Conservation (phyloP, 2,888 invertebrate species). For the Beris morrisii region DNA sequence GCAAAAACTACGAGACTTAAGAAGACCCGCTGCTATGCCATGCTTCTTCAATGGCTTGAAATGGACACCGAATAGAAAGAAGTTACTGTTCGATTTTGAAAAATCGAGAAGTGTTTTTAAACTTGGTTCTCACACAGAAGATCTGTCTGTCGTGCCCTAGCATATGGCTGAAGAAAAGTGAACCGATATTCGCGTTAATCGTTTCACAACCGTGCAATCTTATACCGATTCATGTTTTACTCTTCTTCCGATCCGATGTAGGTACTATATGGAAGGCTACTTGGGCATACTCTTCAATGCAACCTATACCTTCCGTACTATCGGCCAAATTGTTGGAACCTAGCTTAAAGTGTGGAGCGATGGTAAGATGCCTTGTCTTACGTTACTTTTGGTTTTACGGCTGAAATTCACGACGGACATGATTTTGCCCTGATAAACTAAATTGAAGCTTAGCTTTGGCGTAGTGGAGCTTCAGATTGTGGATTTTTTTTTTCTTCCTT, state of each 20-base stretch:
- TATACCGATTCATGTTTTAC: conserved; percentile 27
- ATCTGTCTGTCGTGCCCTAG: conserved; percentile 9
- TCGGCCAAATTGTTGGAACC: conserved; percentile 12
- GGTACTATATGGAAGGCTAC: not conserved
- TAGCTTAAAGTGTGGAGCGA: conserved; percentile 18
- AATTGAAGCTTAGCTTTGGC: conserved; percentile 35
- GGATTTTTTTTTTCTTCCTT: conserved; percentile 13
- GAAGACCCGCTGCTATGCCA: no score
- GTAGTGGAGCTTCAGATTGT: conserved; percentile 6
- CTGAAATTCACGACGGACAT: conserved; percentile 39
- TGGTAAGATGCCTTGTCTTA: conserved; percentile 14
- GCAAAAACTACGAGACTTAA: no score
- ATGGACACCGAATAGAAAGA: no score
- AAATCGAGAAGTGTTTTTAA: not conserved
- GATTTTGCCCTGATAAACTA: conserved; percentile 39
- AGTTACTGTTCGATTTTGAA: no score
- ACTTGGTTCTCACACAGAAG: conserved; percentile 23
- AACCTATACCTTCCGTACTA: not conserved
- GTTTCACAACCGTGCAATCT: conserved; percentile 31
- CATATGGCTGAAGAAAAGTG: conserved; percentile 18
- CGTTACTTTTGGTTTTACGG: conserved; percentile 32
- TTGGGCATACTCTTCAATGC: conserved; percentile 14
- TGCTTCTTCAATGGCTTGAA: no score
- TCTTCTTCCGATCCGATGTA: conserved; percentile 15
- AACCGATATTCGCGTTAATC: conserved; percentile 32